Conservation (phyloP, 1,140 invertebrate species). For the Euglossa dilemma region DNA sequence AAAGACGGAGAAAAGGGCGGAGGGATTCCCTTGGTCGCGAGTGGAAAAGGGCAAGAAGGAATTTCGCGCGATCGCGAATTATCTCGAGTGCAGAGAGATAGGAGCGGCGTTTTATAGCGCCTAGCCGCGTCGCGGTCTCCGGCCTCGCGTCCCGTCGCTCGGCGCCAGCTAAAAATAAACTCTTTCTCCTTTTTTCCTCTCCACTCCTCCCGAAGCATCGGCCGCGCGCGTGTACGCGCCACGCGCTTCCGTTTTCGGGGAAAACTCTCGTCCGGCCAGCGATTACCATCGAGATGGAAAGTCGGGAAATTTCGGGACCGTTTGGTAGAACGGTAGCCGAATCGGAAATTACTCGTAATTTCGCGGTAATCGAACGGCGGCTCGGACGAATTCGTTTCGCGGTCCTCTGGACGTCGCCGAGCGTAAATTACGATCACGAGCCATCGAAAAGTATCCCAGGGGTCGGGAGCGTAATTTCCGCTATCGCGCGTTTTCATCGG, state of each 20-base stretch:
- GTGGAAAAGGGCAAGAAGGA: neutral
- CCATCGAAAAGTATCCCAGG: too few species aligned
- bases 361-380: constrained; percentile 31
- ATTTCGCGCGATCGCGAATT: neutral
- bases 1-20: neutral
- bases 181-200: neutral
- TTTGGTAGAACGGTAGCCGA: constrained; percentile 33
- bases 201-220: neutral
- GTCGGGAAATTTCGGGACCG: constrained; percentile 1
- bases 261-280: too few species aligned
- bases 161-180: constrained; percentile 44
- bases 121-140: neutral
- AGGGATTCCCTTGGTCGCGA: neutral
- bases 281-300: neutral
- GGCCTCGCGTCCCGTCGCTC: too few species aligned
- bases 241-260: constrained; percentile 8
- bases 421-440: constrained; percentile 6
- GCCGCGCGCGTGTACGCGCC: neutral
- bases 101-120: constrained; percentile 22
- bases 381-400: constrained; percentile 25
- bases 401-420: constrained; percentile 16
- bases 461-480: neutral
- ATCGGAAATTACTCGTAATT: constrained; percentile 44
- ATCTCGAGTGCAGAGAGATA: constrained; percentile 1
- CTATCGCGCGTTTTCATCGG: constrained; percentile 53